Evolutionary conservation across 2,888 invertebrate genomes (phyloP).

Genomic region (Acleris holmiana): DNA sequence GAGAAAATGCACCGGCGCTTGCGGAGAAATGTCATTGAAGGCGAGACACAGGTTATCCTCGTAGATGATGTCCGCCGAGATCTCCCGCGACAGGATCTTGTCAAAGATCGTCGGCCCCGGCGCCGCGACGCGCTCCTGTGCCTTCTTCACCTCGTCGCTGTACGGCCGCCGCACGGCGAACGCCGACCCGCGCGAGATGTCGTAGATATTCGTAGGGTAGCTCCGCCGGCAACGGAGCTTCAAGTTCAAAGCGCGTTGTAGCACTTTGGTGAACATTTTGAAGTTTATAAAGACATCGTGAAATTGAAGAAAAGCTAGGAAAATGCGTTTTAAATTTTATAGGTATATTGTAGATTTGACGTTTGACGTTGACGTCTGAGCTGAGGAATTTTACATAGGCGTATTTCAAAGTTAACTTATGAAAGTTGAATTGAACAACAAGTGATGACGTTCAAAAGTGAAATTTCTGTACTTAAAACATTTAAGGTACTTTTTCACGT

Average conservation of each 20-base stretch:
- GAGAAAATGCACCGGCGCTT: conserved; percentile 93
- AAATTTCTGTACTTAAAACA: too few species aligned
- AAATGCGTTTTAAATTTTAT: conserved; percentile 12
- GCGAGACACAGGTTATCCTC: conserved; percentile 93
- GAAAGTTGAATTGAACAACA: not conserved
- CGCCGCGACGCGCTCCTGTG: conserved; percentile 59
- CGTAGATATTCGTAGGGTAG: conserved; percentile 78
- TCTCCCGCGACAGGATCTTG: conserved; percentile 89
- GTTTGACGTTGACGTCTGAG: too few species aligned
- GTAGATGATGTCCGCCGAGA: conserved; percentile 92
- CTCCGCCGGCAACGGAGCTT: conserved; percentile 74
- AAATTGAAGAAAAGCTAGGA: not conserved
- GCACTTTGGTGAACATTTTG: conserved; percentile 79
- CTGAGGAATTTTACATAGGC: conserved; percentile 12
- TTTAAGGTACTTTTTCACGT: too few species aligned
- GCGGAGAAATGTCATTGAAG: conserved; percentile 91
- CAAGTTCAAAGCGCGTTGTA: conserved; percentile 74
- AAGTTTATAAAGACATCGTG: conserved; percentile 38
- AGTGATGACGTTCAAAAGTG: too few species aligned
- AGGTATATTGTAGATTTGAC: not conserved
- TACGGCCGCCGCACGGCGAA: conserved; percentile 69
- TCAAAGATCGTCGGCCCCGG: conserved; percentile 88
- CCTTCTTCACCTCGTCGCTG: conserved; percentile 74
- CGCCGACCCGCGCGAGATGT: conserved; percentile 71
- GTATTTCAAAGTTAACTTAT: not conserved